Evolutionary conservation across 2,113 vertebrate species (phyloP).

Genomic region (Zapus hudsonius): DNA sequence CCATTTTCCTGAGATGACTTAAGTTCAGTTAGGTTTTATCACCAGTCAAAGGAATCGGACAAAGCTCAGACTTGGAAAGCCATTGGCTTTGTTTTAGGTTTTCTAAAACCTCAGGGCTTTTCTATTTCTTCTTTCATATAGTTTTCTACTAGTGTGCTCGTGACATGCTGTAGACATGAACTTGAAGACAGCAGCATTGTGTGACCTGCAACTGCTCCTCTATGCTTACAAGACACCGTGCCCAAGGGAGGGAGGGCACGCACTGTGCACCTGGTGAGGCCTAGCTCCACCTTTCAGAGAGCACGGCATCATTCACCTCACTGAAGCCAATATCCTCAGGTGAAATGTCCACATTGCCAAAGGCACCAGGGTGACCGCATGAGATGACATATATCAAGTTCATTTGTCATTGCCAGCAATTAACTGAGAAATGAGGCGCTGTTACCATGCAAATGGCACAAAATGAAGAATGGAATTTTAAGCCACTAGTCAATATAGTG

Average conservation of each 20-base stretch:
- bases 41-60: slow-evolving; percentile 1
- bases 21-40: slow-evolving; percentile 38
- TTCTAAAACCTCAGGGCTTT: neutral
- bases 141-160: neutral
- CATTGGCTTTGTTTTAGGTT: neutral
- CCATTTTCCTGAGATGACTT: neutral
- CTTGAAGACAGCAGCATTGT: neutral
- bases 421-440: neutral
- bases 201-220: neutral
- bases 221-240: neutral
- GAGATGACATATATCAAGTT: neutral
- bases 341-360: neutral
- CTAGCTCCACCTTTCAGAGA: neutral
- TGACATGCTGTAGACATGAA: neutral
- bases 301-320: neutral
- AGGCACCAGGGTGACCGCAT: neutral
- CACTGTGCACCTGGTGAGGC: neutral
- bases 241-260: neutral
- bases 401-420: neutral
- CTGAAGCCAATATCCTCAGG: neutral
- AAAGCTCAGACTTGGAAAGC: slow-evolving; percentile 11
- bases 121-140: neutral
- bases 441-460: neutral
- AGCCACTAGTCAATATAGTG: neutral
- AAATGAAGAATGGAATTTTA: neutral